phyloP scores from a whole-genome alignment of 2,797 vertebrate genomes.

The Lepus townsendii region DNA sequence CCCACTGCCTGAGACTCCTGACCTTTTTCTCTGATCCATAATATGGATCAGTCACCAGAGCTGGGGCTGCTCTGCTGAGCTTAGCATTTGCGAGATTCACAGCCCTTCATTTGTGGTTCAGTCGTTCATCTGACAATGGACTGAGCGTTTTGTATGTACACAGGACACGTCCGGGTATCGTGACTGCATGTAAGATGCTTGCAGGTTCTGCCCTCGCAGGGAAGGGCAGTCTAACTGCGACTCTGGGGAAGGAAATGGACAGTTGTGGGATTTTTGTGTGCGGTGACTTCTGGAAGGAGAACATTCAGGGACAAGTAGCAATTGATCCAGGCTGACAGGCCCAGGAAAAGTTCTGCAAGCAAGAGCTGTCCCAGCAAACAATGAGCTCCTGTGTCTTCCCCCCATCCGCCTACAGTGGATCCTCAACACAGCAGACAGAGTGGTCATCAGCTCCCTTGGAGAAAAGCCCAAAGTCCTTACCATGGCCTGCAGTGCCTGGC shows the following conservation, averaged over 20 bases:
- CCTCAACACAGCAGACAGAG: background rate
- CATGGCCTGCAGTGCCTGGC: background rate
- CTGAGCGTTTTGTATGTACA: background rate
- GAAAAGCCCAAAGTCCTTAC: background rate
- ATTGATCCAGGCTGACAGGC: background rate
- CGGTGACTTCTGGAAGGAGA: background rate
- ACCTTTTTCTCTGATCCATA: background rate
- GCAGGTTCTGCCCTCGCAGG: background rate
- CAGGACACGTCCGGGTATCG: background rate
- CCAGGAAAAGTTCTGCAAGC: background rate
- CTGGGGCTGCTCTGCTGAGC: background rate
- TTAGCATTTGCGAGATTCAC: background rate
- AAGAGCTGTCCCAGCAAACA: background rate
- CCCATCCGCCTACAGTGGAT: background rate
- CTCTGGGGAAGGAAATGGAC: background rate
- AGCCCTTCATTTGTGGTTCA: background rate
- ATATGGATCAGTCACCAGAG: background rate
- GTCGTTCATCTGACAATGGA: background rate
- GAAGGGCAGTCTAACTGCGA: background rate
- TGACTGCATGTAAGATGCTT: background rate
- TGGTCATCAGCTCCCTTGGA: background rate
- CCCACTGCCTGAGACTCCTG: background rate
- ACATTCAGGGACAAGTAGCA: background rate
- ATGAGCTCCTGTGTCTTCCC: background rate
- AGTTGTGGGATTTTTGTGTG: background rate